phyloP scores from a whole-genome alignment of 2,888 invertebrate species.

The Callosobruchus maculatus region DNA sequence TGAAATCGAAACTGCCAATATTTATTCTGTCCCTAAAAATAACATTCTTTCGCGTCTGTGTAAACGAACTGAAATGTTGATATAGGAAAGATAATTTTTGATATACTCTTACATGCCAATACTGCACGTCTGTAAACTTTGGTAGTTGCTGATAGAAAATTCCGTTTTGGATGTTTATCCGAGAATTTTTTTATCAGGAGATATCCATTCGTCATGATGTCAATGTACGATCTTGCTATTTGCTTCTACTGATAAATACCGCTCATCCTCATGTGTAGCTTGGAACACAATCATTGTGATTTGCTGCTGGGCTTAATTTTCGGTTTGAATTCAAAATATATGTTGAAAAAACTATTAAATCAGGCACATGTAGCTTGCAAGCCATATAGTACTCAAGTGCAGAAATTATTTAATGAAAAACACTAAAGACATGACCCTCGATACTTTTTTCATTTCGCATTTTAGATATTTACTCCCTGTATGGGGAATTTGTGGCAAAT shows the following conservation, averaged over 20 bases:
- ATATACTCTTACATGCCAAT: background rate
- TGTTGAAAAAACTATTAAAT: too few species aligned
- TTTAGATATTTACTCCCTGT: too few species aligned
- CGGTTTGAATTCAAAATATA: too few species aligned
- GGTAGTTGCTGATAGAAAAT: background rate
- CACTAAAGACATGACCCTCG: too few species aligned
- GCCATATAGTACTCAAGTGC: too few species aligned
- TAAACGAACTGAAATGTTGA: conserved; percentile 7
- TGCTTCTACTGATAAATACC: background rate
- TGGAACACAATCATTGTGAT: too few species aligned
- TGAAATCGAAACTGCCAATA: conserved; percentile 1
- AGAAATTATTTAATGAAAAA: too few species aligned
- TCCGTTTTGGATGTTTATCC: background rate
- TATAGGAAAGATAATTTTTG: background rate
- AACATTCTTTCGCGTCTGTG: conserved; percentile 22
- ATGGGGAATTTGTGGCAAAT: too few species aligned
- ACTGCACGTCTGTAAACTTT: background rate
- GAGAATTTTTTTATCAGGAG: background rate
- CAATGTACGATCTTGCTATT: background rate
- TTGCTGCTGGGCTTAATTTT: too few species aligned
- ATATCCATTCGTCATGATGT: background rate
- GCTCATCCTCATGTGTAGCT: background rate
- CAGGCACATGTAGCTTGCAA: too few species aligned
- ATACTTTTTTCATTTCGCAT: too few species aligned
- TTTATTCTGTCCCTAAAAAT: conserved; percentile 8